Evolutionary conservation across 1,140 invertebrate species (phyloP).

Genomic region (Chelonus insularis): DNA sequence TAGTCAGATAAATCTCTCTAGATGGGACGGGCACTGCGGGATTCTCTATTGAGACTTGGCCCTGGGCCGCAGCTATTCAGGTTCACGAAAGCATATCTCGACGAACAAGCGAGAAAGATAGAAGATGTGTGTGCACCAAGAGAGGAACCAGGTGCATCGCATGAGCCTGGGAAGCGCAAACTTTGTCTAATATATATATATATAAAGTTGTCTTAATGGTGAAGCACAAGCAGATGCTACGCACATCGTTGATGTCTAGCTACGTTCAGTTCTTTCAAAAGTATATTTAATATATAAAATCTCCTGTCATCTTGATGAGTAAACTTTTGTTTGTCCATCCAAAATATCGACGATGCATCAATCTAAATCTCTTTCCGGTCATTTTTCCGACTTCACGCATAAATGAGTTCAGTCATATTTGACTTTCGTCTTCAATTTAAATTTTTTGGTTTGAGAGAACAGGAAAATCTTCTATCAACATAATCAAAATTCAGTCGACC

Average conservation of each 20-base stretch:
- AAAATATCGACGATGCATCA: conserved; percentile 26
- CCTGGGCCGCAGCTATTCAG: conserved; percentile 40
- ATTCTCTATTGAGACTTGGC: conserved; percentile 41
- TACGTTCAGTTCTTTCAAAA: neutral
- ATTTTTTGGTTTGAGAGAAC: neutral
- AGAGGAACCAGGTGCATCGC: conserved; percentile 45
- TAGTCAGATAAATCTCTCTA: conserved; percentile 42
- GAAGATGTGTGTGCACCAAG: conserved; percentile 23
- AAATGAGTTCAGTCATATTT: conserved; percentile 17
- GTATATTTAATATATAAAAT: conserved; percentile 3
- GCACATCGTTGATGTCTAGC: no score
- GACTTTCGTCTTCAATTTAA: conserved; percentile 13
- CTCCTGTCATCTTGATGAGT: conserved; percentile 16
- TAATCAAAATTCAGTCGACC: no score
- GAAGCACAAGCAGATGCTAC: conserved; percentile 10
- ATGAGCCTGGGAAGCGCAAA: conserved; percentile 52
- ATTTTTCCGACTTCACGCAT: conserved; percentile 24
- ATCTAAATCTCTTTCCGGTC: conserved; percentile 19
- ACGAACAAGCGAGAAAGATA: conserved; percentile 14
- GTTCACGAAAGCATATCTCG: conserved; percentile 45
- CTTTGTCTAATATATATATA: conserved; percentile 36
- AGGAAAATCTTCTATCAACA: neutral
- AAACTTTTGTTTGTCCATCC: conserved; percentile 33
- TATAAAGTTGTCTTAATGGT: conserved; percentile 26
- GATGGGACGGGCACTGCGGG: conserved; percentile 40